A percentile compares a stretch with the other conserved stretches of the same genome.
Evolutionary conservation across 2,888 invertebrate species (phyloP).

Genomic region (Chaetogeoica ovagalla): DNA sequence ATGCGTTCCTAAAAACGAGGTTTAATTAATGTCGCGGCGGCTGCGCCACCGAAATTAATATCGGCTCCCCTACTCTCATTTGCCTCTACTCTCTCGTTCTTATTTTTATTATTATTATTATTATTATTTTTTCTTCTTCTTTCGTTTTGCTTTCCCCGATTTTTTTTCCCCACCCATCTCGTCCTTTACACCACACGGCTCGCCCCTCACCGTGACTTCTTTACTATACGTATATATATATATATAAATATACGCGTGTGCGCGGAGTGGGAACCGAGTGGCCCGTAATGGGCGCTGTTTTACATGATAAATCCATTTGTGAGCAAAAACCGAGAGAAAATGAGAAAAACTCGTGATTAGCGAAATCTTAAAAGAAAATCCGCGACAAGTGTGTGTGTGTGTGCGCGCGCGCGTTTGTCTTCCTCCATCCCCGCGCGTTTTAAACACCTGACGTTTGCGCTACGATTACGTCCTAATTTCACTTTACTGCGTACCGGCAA

Average conservation of each 20-base stretch:
- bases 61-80: constrained; percentile 27
- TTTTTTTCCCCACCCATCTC: constrained; percentile 15
- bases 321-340: constrained; percentile 17
- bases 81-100: background rate
- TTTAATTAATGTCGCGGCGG: constrained; percentile 53
- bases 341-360: constrained; percentile 50
- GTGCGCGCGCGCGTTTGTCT: background rate
- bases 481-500: too few relatives aligned
- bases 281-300: constrained; percentile 51
- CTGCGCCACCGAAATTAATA: constrained; percentile 51
- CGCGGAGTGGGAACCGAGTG: constrained; percentile 16
- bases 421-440: too few relatives aligned
- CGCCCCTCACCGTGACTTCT: too few relatives aligned
- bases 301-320: constrained; percentile 53
- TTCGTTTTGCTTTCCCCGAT: constrained; percentile 14
- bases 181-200: background rate
- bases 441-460: too few relatives aligned
- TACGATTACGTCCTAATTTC: too few relatives aligned
- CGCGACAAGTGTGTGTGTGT: constrained; percentile 25
- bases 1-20: constrained; percentile 53
- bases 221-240: background rate
- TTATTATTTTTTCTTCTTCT: constrained; percentile 5
- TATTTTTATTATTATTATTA: background rate
- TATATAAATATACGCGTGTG: too few relatives aligned
- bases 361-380: constrained; percentile 41